phyloP scores from a whole-genome alignment of 1,140 invertebrate genomes.

The Calephelis virginiensis region DNA sequence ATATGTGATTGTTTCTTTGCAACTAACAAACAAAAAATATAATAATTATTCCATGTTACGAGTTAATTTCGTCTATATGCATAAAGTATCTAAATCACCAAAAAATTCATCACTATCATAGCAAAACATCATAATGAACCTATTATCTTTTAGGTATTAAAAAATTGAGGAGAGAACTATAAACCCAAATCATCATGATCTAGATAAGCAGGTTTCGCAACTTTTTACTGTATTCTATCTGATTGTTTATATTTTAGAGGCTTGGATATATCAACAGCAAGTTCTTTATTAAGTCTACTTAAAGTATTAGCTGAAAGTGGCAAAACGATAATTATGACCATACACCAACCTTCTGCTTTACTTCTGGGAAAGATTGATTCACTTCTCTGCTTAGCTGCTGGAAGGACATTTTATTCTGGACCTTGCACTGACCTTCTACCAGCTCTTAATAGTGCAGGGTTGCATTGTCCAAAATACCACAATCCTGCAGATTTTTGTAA shows the following conservation, averaged over 20 bases:
- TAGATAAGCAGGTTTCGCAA: too few species aligned
- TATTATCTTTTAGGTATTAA: too few species aligned
- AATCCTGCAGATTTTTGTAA: constrained; percentile 19
- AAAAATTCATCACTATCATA: too few species aligned
- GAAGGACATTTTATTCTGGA: constrained; percentile 1
- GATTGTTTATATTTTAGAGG: not conserved
- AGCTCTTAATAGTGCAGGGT: not conserved
- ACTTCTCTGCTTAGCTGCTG: constrained; percentile 1
- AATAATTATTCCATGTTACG: too few species aligned
- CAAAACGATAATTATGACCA: not conserved
- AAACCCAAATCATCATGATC: too few species aligned
- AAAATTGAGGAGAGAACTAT: too few species aligned
- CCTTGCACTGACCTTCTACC: not conserved
- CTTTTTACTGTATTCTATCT: too few species aligned
- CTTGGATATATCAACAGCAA: not conserved
- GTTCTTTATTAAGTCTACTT: constrained; percentile 1
- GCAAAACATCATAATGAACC: too few species aligned
- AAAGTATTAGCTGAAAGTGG: not conserved
- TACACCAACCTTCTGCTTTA: constrained; percentile 13
- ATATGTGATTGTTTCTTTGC: too few species aligned
- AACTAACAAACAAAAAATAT: too few species aligned
- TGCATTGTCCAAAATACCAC: not conserved
- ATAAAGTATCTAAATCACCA: too few species aligned
- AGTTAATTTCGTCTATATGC: too few species aligned
- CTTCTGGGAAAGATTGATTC: constrained; percentile 4